Percentiles rank a stretch among this genome's conserved stretches.
phyloP scores from a whole-genome alignment of 2,888 invertebrate species.

The Phania funesta region DNA sequence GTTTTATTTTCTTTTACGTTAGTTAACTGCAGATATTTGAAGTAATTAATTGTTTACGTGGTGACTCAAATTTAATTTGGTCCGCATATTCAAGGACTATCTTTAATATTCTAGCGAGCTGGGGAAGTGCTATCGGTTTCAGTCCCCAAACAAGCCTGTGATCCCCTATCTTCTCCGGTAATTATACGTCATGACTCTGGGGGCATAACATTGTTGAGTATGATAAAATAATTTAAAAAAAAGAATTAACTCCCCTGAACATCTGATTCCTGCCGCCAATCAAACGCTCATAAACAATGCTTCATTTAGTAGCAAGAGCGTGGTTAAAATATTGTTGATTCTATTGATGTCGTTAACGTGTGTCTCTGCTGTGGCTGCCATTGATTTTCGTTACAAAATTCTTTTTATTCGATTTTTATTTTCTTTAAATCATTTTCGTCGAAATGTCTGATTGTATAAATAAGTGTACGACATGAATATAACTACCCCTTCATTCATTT shows the following conservation, averaged over 20 bases:
- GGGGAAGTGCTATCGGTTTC: no score
- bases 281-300: conserved; percentile 51
- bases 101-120: no score
- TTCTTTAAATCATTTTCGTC: background rate
- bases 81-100: no score
- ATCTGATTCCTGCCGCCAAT: conserved; percentile 32
- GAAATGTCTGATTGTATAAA: conserved; percentile 39
- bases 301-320: conserved; percentile 49
- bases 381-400: conserved; percentile 49
- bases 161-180: no score
- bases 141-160: no score
- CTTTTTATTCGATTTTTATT: background rate
- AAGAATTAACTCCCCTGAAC: background rate
- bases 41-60: conserved; percentile 22
- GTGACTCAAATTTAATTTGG: no score
- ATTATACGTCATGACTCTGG: background rate
- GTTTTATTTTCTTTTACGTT: background rate
- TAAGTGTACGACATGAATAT: conserved; percentile 17
- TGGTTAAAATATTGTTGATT: conserved; percentile 43
- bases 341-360: conserved; percentile 30
- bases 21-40: conserved; percentile 1
- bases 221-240: background rate
- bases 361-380: conserved; percentile 37
- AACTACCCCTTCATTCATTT: conserved; percentile 24
- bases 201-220: no score